A percentile compares a stretch with the other conserved stretches of the same genome.
Evolutionary conservation across 2,113 vertebrate genomes (phyloP).

Genomic region (Anolis carolinensis): DNA sequence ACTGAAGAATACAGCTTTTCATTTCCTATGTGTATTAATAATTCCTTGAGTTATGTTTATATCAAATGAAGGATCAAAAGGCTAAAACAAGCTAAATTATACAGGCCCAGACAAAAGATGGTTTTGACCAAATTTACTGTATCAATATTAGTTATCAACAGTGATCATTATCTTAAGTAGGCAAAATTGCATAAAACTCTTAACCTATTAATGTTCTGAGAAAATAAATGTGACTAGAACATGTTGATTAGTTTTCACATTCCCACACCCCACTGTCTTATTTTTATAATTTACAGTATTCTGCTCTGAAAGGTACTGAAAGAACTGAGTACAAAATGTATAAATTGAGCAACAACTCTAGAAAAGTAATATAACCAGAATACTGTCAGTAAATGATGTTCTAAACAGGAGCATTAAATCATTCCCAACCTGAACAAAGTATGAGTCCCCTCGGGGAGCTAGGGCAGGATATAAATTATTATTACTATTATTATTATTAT

Average conservation of each 20-base stretch:
- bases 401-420: neutral
- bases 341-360: neutral
- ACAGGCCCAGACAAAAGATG: neutral
- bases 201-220: neutral
- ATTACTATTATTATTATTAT: too few relatives aligned
- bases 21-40: neutral
- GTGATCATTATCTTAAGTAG: too few relatives aligned
- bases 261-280: neutral
- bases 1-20: neutral
- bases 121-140: neutral
- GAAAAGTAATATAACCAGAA: neutral
- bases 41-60: neutral
- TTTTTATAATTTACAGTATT: neutral
- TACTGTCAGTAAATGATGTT: neutral
- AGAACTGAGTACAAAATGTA: neutral
- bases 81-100: neutral
- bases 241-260: neutral
- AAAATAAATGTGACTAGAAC: neutral
- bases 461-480: too few relatives aligned
- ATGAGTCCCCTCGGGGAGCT: too few relatives aligned
- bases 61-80: neutral
- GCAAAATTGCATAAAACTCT: neutral
- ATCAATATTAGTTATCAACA: too few relatives aligned
- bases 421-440: neutral
- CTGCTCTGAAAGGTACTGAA: neutral